Evolutionary conservation across 2,797 vertebrate genomes (phyloP).

Genomic region (Sorex maritimensis): DNA sequence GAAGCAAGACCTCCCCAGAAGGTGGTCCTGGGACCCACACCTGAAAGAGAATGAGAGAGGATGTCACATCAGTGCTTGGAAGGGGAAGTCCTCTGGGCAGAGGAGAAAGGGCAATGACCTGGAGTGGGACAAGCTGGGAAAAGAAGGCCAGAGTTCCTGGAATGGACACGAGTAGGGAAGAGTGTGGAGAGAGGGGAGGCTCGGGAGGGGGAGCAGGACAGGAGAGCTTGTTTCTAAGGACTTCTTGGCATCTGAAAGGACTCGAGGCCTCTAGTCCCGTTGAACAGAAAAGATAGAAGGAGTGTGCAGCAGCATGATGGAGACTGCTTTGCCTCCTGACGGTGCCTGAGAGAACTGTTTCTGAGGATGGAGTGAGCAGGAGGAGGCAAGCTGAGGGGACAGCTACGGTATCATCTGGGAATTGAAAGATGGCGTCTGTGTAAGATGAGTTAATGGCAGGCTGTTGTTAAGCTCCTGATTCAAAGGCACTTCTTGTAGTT

Average conservation of each 20-base stretch:
- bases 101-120: background rate
- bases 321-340: slow-evolving; percentile 38
- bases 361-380: background rate
- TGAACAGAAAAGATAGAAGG: background rate
- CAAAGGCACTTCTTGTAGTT: background rate
- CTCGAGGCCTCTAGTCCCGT: background rate
- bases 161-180: too few species aligned
- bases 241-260: background rate
- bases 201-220: fast-evolving
- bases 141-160: background rate
- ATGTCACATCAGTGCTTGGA: background rate
- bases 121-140: background rate
- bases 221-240: background rate
- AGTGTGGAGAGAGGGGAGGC: background rate
- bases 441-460: background rate
- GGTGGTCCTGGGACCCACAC: background rate
- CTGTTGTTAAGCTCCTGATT: too few species aligned
- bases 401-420: background rate
- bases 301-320: background rate
- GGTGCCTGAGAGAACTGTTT: background rate
- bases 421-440: background rate
- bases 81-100: background rate
- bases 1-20: background rate
- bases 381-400: background rate
- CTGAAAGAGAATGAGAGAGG: background rate